Evolutionary conservation across 2,888 invertebrate genomes (phyloP).

Genomic region (Drosophila colorata): DNA sequence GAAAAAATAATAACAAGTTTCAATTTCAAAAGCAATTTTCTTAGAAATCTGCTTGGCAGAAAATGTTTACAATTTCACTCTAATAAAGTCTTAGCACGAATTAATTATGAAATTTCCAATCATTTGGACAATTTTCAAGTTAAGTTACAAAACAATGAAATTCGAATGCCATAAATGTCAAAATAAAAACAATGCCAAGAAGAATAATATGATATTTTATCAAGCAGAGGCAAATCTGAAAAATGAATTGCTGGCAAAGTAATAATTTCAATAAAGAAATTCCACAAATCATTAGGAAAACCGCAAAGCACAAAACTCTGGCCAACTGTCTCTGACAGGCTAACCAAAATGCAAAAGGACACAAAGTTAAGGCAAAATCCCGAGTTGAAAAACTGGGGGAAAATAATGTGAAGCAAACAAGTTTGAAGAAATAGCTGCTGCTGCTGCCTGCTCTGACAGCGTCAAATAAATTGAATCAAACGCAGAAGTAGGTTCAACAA

Average conservation of each 20-base stretch:
- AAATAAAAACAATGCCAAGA: slow-evolving; percentile 30
- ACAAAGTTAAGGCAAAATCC: slow-evolving; percentile 22
- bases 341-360: slow-evolving; percentile 31
- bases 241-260: slow-evolving; percentile 35
- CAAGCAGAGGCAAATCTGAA: slow-evolving; percentile 27
- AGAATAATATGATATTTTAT: slow-evolving; percentile 30
- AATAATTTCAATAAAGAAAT: slow-evolving; percentile 67
- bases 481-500: slow-evolving; percentile 50
- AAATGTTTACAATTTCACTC: background rate
- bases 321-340: slow-evolving; percentile 55
- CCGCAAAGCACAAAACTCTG: slow-evolving; percentile 59
- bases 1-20: too few species aligned
- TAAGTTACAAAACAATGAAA: slow-evolving; percentile 33
- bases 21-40: too few species aligned
- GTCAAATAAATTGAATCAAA: slow-evolving; percentile 77
- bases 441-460: slow-evolving; percentile 52
- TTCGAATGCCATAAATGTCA: slow-evolving; percentile 41
- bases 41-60: background rate
- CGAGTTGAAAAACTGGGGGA: slow-evolving; percentile 18
- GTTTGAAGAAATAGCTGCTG: slow-evolving; percentile 23
- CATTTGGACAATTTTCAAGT: slow-evolving; percentile 21
- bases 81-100: background rate
- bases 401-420: slow-evolving; percentile 39
- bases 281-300: slow-evolving; percentile 71
- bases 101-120: slow-evolving; percentile 7